Conservation (phyloP, 2,113 vertebrate species). For the Cynocephalus volans region DNA sequence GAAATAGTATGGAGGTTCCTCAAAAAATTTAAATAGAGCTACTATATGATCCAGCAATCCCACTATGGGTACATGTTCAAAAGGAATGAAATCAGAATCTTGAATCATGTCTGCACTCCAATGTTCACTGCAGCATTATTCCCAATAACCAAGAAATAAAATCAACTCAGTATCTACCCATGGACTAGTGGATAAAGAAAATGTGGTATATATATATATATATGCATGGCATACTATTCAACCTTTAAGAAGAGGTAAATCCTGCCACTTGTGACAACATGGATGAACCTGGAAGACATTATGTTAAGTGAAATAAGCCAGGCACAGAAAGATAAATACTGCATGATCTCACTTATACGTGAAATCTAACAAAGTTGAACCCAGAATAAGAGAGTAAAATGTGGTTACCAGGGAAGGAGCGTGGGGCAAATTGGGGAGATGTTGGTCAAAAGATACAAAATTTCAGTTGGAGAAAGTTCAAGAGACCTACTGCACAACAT, state of each 20-base stretch:
- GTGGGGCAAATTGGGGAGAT: background rate
- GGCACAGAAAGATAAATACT: background rate
- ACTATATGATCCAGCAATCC: background rate
- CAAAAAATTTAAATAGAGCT: background rate
- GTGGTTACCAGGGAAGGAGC: no score
- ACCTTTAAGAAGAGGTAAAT: background rate
- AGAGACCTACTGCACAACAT: background rate
- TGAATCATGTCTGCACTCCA: background rate
- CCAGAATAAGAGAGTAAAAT: background rate
- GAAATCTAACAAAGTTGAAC: background rate
- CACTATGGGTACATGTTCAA: background rate
- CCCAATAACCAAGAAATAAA: background rate
- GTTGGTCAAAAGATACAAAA: background rate
- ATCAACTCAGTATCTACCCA: background rate
- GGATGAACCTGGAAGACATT: background rate
- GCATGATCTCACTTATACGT: background rate
- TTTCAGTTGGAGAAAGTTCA: background rate
- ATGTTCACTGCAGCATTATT: background rate
- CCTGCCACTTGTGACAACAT: background rate
- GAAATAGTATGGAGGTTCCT: background rate
- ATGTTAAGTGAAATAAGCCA: background rate
- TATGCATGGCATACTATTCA: background rate
- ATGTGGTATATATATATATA: background rate
- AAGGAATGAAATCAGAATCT: background rate
- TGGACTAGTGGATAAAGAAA: background rate